Percentiles rank a stretch among this genome's conserved stretches.
Conservation (phyloP, 2,888 invertebrate genomes). For the Melitaea athalia region DNA sequence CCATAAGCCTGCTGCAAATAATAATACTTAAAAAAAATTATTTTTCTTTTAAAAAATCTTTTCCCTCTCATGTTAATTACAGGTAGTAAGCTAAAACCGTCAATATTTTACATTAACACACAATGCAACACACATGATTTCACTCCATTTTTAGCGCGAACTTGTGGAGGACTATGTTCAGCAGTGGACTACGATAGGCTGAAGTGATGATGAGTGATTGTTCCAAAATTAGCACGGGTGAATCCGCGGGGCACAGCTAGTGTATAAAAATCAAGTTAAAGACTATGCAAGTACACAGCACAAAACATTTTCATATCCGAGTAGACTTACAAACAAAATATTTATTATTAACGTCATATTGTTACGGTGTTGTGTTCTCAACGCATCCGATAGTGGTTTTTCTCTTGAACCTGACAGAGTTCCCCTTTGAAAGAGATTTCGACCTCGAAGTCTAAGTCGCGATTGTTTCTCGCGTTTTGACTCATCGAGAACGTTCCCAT, state of each 20-base stretch:
- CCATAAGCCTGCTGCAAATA: no score
- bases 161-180: no score
- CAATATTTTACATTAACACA: no score
- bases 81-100: no score
- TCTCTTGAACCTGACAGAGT: slow-evolving; percentile 91
- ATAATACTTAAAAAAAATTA: no score
- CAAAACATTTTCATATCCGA: neutral
- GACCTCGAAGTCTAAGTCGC: slow-evolving; percentile 98
- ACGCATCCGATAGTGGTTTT: slow-evolving; percentile 95
- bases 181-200: no score
- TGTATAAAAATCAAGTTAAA: neutral
- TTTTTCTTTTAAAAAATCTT: no score
- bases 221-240: no score
- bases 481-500: slow-evolving; percentile 95
- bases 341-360: slow-evolving; percentile 7
- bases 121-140: no score
- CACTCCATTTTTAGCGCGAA: no score
- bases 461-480: slow-evolving; percentile 97
- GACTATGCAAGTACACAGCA: neutral
- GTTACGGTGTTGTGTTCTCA: slow-evolving; percentile 65
- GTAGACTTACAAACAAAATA: neutral
- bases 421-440: slow-evolving; percentile 96
- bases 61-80: no score
- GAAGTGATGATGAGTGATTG: no score
- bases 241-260: neutral